Conservation (phyloP, 2,113 vertebrate genomes). For the Aythya baeri region DNA sequence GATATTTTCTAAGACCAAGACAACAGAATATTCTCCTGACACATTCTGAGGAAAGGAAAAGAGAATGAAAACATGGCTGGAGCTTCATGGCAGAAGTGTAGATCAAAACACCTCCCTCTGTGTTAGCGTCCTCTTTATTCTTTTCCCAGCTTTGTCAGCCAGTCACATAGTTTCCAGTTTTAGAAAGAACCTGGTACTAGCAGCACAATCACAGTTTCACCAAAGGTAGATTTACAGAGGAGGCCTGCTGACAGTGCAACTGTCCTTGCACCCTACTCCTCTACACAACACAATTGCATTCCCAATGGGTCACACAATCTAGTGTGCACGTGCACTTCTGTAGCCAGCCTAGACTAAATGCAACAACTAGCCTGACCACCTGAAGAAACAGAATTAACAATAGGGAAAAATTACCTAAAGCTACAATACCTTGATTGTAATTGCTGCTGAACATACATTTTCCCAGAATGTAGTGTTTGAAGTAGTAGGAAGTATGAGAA, state of each 20-base stretch:
- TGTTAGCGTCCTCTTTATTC: background rate
- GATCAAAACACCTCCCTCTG: background rate
- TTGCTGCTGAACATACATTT: background rate
- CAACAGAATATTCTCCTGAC: background rate
- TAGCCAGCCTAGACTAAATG: fast-evolving
- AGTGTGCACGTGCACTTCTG: background rate
- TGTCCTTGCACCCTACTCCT: background rate
- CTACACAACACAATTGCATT: background rate
- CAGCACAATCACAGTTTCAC: background rate
- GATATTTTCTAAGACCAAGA: background rate
- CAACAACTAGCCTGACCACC: background rate
- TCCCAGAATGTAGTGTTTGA: background rate
- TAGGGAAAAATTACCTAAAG: background rate
- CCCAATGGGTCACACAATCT: fast-evolving
- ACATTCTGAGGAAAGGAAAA: background rate
- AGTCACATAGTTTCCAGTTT: background rate
- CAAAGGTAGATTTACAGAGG: background rate
- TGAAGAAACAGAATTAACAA: background rate
- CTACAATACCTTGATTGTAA: background rate
- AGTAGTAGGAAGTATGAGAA: background rate
- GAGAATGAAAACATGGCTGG: background rate
- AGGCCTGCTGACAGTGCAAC: background rate
- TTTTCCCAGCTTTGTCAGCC: background rate
- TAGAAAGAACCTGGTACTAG: background rate
- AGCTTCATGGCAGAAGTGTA: background rate